Percentiles rank a stretch among this genome's conserved stretches.
Evolutionary conservation across 2,797 vertebrate species (phyloP).

Genomic region (Ispidina picta): DNA sequence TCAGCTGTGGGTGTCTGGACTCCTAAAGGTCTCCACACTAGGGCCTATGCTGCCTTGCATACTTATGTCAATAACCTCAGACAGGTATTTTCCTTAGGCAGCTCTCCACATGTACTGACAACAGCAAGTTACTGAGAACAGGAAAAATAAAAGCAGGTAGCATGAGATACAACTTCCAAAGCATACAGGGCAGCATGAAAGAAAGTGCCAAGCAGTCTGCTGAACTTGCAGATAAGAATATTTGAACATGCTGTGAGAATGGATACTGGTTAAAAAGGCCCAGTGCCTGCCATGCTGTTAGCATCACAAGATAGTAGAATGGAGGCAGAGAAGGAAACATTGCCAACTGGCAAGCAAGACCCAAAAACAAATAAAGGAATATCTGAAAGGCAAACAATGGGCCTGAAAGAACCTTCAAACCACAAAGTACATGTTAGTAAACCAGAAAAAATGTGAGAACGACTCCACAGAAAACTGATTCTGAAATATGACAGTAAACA

Average conservation of each 20-base stretch:
- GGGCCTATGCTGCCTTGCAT: neutral
- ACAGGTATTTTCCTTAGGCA: neutral
- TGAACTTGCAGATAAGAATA: neutral
- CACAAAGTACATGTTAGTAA: neutral
- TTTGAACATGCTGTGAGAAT: neutral
- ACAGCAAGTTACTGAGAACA: neutral
- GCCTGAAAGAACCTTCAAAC: neutral
- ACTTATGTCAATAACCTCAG: neutral
- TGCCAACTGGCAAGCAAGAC: neutral
- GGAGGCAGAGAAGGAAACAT: neutral
- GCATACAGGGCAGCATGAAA: neutral
- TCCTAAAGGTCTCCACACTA: neutral
- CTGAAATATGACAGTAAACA: conserved; percentile 3
- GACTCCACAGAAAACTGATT: neutral
- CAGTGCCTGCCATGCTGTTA: neutral
- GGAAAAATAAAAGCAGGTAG: neutral
- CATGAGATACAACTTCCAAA: neutral
- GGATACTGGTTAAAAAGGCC: neutral
- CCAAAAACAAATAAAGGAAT: neutral
- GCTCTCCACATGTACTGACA: neutral
- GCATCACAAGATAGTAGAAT: neutral
- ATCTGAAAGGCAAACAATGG: neutral
- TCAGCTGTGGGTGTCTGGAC: neutral
- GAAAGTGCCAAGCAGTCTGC: neutral
- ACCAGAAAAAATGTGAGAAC: neutral